Evolutionary conservation across 2,113 vertebrate species (phyloP).

Genomic region (Platysteira castanea): DNA sequence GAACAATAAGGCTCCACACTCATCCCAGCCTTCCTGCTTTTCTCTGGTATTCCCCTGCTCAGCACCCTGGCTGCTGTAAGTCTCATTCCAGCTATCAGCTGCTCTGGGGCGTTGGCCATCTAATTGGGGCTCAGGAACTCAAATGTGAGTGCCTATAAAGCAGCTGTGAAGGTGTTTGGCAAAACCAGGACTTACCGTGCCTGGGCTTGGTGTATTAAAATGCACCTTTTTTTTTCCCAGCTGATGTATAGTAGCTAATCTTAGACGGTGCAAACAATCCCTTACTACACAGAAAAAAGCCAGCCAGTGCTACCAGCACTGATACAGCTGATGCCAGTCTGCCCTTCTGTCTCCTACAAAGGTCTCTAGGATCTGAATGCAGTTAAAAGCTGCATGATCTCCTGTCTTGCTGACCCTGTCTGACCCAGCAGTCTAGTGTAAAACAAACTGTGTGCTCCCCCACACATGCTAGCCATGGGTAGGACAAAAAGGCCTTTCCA

Average conservation of each 20-base stretch:
- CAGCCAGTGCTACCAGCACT: not conserved
- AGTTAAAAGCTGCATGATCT: conserved; percentile 1
- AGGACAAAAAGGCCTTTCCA: conserved; percentile 3
- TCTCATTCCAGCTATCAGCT: not conserved
- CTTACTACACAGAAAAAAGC: not conserved
- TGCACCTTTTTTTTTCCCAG: not conserved
- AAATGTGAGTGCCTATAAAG: not conserved
- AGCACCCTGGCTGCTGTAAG: not conserved
- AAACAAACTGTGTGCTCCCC: not conserved
- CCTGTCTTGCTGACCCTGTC: not conserved
- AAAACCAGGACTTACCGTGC: not conserved
- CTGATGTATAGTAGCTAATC: not conserved
- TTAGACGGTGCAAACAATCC: not conserved
- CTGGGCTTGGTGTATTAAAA: not conserved
- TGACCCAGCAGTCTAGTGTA: not conserved
- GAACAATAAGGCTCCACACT: not conserved
- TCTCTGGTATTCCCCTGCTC: not conserved
- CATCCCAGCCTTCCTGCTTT: not conserved
- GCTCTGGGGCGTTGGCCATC: not conserved
- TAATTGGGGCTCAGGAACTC: not conserved
- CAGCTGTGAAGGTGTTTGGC: not conserved
- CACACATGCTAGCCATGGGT: not conserved
- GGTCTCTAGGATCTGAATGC: not conserved
- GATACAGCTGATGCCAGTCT: not conserved
- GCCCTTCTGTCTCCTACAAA: not conserved